Conservation (phyloP, 2,888 invertebrate species). For the Diloba caeruleocephala region DNA sequence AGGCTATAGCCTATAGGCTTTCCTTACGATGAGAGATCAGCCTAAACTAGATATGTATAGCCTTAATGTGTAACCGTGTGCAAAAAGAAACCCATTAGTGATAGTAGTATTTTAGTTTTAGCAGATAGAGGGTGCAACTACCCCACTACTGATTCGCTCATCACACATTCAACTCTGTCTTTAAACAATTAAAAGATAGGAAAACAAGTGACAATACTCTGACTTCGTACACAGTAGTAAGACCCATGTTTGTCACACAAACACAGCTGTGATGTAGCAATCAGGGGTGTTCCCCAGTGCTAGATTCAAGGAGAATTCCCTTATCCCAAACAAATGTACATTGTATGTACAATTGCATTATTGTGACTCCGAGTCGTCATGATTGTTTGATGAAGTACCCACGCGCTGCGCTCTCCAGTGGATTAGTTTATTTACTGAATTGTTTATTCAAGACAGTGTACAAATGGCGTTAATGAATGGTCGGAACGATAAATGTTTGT, state of each 20-base stretch:
- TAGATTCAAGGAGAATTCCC: constrained; percentile 25
- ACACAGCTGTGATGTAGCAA: constrained; percentile 37
- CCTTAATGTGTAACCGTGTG: too few relatives aligned
- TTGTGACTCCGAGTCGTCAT: constrained; percentile 23
- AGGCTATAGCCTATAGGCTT: too few relatives aligned
- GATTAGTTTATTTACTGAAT: constrained; percentile 43
- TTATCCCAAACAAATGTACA: constrained; percentile 33
- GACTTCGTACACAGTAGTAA: constrained; percentile 35
- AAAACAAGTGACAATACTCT: constrained; percentile 11
- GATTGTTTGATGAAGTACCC: constrained; percentile 37
- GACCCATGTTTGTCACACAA: constrained; percentile 30
- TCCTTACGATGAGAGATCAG: too few relatives aligned
- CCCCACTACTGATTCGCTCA: too few relatives aligned
- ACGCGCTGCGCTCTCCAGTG: constrained; percentile 19
- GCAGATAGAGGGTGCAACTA: too few relatives aligned
- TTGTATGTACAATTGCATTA: constrained; percentile 35
- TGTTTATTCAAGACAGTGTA: constrained; percentile 30
- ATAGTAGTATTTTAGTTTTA: too few relatives aligned
- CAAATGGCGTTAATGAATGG: constrained; percentile 38
- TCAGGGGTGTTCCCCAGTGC: constrained; percentile 34
- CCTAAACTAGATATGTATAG: too few relatives aligned
- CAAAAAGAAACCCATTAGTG: too few relatives aligned
- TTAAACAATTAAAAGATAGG: too few relatives aligned
- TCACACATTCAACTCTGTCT: too few relatives aligned
- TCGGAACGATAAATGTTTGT: constrained; percentile 12